Percentiles rank a stretch among this genome's conserved stretches.
phyloP scores from a whole-genome alignment of 2,797 vertebrate species.

The Salmo trutta region DNA sequence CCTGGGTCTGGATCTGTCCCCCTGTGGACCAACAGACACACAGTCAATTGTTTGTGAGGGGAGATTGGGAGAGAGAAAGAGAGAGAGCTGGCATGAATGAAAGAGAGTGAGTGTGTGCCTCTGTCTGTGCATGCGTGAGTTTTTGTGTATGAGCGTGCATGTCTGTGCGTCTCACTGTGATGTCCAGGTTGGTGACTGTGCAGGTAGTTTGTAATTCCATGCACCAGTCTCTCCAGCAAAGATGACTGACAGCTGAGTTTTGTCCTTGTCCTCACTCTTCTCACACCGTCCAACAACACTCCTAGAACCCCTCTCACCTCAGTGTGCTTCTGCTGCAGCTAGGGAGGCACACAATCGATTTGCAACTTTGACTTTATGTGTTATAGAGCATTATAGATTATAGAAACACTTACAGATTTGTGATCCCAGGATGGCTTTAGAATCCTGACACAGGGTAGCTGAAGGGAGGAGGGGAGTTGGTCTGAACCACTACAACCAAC shows the following conservation, averaged over 20 bases:
- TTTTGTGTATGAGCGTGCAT: neutral
- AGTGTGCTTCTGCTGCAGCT: conserved; percentile 60
- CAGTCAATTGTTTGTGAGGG: too few relatives aligned
- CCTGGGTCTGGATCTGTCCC: neutral
- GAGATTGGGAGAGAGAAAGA: neutral
- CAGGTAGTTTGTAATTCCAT: conserved; percentile 35
- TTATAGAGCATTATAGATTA: neutral
- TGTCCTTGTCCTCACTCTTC: neutral
- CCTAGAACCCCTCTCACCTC: conserved; percentile 49
- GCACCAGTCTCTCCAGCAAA: conserved; percentile 35
- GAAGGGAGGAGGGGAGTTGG: conserved; percentile 24
- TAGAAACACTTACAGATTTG: conserved; percentile 37
- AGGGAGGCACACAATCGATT: neutral
- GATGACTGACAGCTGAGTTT: conserved; percentile 32
- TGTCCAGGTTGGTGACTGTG: conserved; percentile 12
- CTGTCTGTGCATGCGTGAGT: too few relatives aligned
- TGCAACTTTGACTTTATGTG: neutral
- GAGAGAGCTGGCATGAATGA: neutral
- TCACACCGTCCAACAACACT: conserved; percentile 28
- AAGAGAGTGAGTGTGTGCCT: neutral
- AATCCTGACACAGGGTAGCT: conserved; percentile 41
- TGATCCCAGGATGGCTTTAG: conserved; percentile 30
- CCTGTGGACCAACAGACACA: conserved; percentile 29
- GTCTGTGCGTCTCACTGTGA: conserved; percentile 42
- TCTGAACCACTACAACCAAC: conserved; percentile 25